Conservation (phyloP, 2,797 vertebrate genomes). For the Propithecus perrieri region DNA sequence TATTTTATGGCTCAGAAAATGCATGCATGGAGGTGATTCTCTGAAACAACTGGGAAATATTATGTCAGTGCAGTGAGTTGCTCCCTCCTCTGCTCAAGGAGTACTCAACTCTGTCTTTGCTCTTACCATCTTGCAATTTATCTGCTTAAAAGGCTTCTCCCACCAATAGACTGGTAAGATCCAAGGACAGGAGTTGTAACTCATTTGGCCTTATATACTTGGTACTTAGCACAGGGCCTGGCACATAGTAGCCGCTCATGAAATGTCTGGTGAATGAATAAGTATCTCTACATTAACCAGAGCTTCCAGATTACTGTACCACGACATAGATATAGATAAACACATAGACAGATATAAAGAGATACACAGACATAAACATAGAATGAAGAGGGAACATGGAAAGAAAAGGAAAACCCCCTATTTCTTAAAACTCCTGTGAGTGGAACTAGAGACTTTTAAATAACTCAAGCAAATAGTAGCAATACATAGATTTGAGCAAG, state of each 20-base stretch:
- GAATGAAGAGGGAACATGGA: background rate
- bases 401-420: background rate
- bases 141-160: conserved; percentile 25
- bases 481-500: background rate
- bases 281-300: background rate
- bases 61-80: background rate
- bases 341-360: background rate
- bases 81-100: background rate
- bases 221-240: background rate
- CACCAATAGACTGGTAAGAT: background rate
- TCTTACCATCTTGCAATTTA: background rate
- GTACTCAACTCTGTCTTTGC: background rate
- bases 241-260: background rate
- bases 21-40: conserved; percentile 17
- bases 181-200: background rate
- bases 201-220: background rate
- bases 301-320: background rate
- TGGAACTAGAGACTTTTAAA: background rate
- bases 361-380: background rate
- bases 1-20: conserved; percentile 56
- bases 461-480: background rate
- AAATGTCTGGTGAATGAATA: background rate
- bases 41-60: conserved; percentile 30
- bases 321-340: background rate
- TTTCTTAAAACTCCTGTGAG: background rate